Conservation (phyloP, 2,113 vertebrate species). For the Reinhardtius hippoglossoides region DNA sequence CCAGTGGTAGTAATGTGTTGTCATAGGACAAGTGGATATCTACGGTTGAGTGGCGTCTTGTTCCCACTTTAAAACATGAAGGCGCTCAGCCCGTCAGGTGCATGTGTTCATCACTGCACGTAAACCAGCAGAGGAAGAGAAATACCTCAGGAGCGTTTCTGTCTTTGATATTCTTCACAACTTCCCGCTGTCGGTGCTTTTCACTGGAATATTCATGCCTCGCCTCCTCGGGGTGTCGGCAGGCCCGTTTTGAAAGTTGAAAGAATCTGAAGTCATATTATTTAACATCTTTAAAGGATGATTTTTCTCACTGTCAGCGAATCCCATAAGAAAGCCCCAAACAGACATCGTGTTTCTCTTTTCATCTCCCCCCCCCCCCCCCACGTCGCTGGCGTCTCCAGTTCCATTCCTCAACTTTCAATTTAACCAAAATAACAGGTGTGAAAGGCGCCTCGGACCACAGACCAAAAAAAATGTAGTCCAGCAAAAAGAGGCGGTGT, state of each 20-base stretch:
- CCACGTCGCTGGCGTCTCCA: too few species aligned
- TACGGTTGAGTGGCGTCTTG: not conserved
- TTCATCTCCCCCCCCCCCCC: too few species aligned
- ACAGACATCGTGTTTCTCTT: too few species aligned
- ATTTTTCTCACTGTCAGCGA: not conserved
- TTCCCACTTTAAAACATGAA: conserved; percentile 1
- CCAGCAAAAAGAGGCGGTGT: too few species aligned
- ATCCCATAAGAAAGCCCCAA: not conserved
- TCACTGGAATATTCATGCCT: conserved; percentile 8
- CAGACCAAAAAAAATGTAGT: too few species aligned
- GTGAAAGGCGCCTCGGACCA: too few species aligned
- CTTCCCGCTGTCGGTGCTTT: conserved; percentile 7
- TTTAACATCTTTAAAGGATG: conserved; percentile 4
- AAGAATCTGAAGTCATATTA: not conserved
- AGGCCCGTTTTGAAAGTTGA: conserved; percentile 13
- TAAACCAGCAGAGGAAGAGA: conserved; percentile 20
- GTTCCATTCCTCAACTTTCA: too few species aligned
- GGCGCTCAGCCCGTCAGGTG: not conserved
- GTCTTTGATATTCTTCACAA: conserved; percentile 30
- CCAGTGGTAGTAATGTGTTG: not conserved
- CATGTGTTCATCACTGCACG: conserved; percentile 1
- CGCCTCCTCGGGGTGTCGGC: conserved; percentile 20
- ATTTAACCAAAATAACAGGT: too few species aligned
- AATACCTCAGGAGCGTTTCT: conserved; percentile 4
- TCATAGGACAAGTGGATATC: not conserved